Evolutionary conservation across 2,888 invertebrate species (phyloP), one percentile per base, ranked within the genome.

Genomic region (Chrysomela aeneicollis): DNA sequence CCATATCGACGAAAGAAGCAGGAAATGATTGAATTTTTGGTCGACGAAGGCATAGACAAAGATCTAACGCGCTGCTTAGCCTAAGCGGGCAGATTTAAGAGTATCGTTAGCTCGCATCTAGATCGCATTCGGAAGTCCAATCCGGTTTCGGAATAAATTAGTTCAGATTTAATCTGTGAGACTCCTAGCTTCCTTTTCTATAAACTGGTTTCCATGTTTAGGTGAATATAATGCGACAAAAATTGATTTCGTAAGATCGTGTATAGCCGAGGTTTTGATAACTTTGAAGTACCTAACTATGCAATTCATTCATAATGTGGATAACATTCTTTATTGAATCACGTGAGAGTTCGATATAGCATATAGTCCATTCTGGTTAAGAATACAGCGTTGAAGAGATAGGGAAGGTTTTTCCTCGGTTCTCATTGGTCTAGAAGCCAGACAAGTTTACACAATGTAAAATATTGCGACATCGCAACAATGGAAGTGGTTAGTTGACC

Each of bases 121-220:
- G 73, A 77, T 78, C 78, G 78, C 72, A 75, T 74, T 79, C 78
- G 79, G 79, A 79, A 79, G 78, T 79, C 68, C 71, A 75, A 76
- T 76, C 76, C 78, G 74, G 75, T 76, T 78, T 76, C 66, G 71
- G 78, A 77, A 79, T 77, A 77, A 78, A 78, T 78, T 78, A 79
- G 77, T 75, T 73, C 73, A 74, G 74, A 78, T 77, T 77, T 75
- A 76, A 78, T 76, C 61, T 65, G 19, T 59, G 52, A 65, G 42
- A 53, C 54, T 52, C 35, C 52, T 32, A 26, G 61, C 74, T 75
- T 71, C 71, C 72, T 74, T 76, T 74, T 76, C 71, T 69, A 70
- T 71, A 70, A 70, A 69, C 74, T 55, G 64, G 71, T 71, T 74
- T 71, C 75, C 74, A 71, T 74, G 64, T 74, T 71, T 67, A 73